Conservation (phyloP, 2,113 vertebrate species). For the Cyphomyrus discorhynchus region DNA sequence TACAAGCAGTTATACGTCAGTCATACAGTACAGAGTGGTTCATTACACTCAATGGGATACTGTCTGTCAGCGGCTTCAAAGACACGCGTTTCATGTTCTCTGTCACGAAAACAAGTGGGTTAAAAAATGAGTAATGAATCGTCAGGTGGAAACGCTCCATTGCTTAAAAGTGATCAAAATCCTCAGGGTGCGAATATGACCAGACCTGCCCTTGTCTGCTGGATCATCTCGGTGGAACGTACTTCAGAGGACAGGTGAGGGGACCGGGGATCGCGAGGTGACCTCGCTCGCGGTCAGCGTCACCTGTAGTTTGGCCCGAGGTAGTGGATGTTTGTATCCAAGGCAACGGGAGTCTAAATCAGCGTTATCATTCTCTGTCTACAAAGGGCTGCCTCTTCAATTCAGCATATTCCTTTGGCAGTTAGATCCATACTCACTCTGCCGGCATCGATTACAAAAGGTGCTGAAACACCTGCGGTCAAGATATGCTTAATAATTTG, state of each 20-base stretch:
- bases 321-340: constrained; percentile 24
- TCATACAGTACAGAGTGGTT: constrained; percentile 38
- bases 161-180: not conserved
- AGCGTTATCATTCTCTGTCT: constrained; percentile 24
- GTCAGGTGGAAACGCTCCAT: constrained; percentile 11
- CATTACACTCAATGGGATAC: not conserved
- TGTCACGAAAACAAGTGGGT: not conserved
- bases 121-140: not conserved
- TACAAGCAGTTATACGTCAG: constrained; percentile 41
- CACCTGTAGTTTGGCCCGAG: constrained; percentile 27
- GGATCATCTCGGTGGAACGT: not conserved
- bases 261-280: not conserved
- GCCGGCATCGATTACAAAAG: not conserved
- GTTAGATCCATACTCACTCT: not conserved
- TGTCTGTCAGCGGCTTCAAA: not conserved
- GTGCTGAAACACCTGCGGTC: not conserved
- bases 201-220: not conserved
- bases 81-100: constrained; percentile 3
- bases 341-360: constrained; percentile 22
- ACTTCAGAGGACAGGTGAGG: not conserved
- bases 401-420: not conserved
- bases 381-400: not conserved
- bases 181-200: not conserved
- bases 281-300: not conserved
- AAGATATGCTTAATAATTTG: not conserved